phyloP scores from a whole-genome alignment of 1,140 invertebrate genomes.

The Meloidogyne exigua region DNA sequence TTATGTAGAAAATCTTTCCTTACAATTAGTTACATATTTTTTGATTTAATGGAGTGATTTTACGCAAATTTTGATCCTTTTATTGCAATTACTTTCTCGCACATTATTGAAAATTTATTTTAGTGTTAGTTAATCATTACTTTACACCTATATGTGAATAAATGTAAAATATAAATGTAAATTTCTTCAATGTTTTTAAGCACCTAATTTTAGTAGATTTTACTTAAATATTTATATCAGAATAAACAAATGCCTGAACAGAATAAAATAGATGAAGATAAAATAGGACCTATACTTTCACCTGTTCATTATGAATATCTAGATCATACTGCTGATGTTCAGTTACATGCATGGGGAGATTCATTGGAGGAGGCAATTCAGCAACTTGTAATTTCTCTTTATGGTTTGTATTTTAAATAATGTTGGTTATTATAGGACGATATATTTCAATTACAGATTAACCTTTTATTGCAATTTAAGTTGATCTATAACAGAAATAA shows the following conservation, averaged over 20 bases:
- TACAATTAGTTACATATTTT: not conserved
- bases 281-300: not conserved
- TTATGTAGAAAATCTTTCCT: not conserved
- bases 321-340: constrained; percentile 94
- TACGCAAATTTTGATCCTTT: not conserved
- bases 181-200: not conserved
- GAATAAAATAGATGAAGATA: not conserved
- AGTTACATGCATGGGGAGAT: constrained; percentile 90
- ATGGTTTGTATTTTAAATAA: constrained; percentile 71
- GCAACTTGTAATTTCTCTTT: constrained; percentile 91
- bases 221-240: not conserved
- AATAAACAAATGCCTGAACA: not conserved
- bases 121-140: not conserved
- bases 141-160: not conserved
- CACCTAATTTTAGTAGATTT: not conserved
- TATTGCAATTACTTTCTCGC: not conserved
- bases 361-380: constrained; percentile 85
- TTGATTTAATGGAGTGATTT: not conserved
- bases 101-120: not conserved
- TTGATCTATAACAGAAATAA: too few species aligned
- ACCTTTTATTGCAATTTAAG: not conserved
- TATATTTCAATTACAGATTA: too few species aligned
- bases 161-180: not conserved
- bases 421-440: too few species aligned
- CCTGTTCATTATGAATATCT: constrained; percentile 69